phyloP scores from a whole-genome alignment of 2,888 invertebrate species.

The Miltochrista miniata region DNA sequence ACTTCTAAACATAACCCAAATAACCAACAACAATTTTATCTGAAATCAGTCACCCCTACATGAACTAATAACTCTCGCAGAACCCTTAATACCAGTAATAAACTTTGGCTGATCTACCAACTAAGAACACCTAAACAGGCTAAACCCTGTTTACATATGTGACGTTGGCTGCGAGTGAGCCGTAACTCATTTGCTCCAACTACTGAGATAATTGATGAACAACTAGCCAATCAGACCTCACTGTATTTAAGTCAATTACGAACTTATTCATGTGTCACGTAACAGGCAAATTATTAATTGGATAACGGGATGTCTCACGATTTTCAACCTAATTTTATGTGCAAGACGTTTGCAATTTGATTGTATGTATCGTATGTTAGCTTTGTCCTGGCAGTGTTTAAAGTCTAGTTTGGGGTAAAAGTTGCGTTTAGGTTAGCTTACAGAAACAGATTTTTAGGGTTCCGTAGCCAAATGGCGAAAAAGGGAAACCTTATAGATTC shows the following conservation, averaged over 20 bases:
- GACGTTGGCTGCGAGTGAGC: constrained; percentile 7
- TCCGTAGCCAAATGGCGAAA: too few relatives aligned
- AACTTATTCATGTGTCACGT: background rate
- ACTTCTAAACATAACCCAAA: background rate
- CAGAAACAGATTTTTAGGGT: too few relatives aligned
- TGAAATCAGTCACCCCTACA: background rate
- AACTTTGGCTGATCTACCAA: constrained; percentile 9
- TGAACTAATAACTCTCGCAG: constrained; percentile 2
- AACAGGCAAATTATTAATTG: too few relatives aligned
- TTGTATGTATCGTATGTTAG: too few relatives aligned
- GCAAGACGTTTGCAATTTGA: too few relatives aligned
- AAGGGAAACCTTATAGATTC: too few relatives aligned
- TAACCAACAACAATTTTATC: background rate
- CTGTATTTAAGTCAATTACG: background rate
- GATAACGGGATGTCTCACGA: too few relatives aligned
- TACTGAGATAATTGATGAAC: constrained; percentile 10
- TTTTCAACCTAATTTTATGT: too few relatives aligned
- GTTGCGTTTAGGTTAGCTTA: too few relatives aligned
- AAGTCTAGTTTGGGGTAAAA: too few relatives aligned
- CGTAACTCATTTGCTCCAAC: constrained; percentile 9
- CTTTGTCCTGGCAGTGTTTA: too few relatives aligned
- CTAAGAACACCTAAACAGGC: constrained; percentile 9
- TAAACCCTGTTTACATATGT: constrained; percentile 6
- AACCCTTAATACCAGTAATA: constrained; percentile 9
- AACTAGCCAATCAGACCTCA: constrained; percentile 5